Base-by-base conservation (phyloP, 2,888 invertebrate species). In the Epinotia demarniana region DNA sequence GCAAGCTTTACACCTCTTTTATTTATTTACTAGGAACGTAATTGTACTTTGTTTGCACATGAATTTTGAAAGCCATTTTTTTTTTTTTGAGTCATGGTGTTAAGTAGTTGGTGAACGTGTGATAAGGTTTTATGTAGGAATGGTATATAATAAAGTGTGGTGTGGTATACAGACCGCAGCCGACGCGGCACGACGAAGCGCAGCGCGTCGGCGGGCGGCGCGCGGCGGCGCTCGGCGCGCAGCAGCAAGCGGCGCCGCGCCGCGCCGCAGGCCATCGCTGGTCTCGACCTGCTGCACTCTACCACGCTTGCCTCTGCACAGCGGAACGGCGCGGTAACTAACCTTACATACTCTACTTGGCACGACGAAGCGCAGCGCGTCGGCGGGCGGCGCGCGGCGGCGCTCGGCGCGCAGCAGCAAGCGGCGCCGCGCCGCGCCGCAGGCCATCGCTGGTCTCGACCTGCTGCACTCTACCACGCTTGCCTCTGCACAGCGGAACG, bases 261-360 rank as follows among this genome's bases (percentile, higher is more conserved):
- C 82, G 90, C 86, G 87, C 95, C 80, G 43, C 58, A 81, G 91
- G 96, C 86, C 91, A 98, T 98, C 86, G 97, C 96, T 79, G 98
- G 98, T 18, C 94, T 98, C 82, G 98, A 98, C 93, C 94, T 98
- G 82, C 92, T 98, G 80, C 98, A 98, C 90, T 97, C 97, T 82
- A 97, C 98, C 90, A 98, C 98, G 57, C 94, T 98, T 80, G 95
- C 98, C 8, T 98, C 98, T 86, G 98, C 98, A 19, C 96, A 97
- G 27, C 96, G 96, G 70, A 97, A 97, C 89, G 96, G 95, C 92
- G 89, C 92, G 66, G 91, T 92, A 57, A 90, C 91, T 90, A 23
- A 46, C 16, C 8, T 43, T 2, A 18, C 11, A 43, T 13, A 13
- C 12, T 43, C 2, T 3, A 43, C 16, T 49, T 49, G 3, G 23